phyloP scores from a whole-genome alignment of 2,888 invertebrate genomes.

The Xestobium rufovillosum region DNA sequence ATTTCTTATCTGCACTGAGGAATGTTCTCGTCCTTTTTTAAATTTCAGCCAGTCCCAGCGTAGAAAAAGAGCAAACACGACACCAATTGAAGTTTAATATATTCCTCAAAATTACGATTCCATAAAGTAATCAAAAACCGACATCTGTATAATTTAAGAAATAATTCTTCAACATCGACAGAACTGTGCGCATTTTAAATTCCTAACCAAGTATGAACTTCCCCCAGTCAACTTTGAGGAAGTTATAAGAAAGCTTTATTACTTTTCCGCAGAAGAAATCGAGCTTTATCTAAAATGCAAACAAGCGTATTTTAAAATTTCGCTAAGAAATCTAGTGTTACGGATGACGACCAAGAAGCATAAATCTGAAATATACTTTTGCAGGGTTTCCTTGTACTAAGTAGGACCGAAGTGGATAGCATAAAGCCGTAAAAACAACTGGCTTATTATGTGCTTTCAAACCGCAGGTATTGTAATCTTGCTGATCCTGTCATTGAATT shows the following conservation, averaged over 20 bases:
- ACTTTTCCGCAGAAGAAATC: slow-evolving; percentile 29
- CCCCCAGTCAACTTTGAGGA: slow-evolving; percentile 26
- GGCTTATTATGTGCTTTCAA: no score
- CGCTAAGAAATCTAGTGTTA: slow-evolving; percentile 14
- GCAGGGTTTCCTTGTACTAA: neutral
- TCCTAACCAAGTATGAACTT: slow-evolving; percentile 26
- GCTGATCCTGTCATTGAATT: no score
- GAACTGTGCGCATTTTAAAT: slow-evolving; percentile 26
- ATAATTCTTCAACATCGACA: slow-evolving; percentile 30
- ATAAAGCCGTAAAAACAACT: no score
- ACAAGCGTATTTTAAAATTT: slow-evolving; percentile 29
- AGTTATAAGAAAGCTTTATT: slow-evolving; percentile 33
- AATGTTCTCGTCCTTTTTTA: neutral
- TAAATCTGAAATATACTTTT: slow-evolving; percentile 3
- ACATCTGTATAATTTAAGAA: slow-evolving; percentile 33
- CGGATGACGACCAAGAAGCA: neutral
- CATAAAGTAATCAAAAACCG: slow-evolving; percentile 28
- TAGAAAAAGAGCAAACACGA: slow-evolving; percentile 5
- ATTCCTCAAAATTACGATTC: slow-evolving; percentile 23
- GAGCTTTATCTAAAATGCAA: slow-evolving; percentile 34
- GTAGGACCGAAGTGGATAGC: no score
- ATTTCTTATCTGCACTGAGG: neutral
- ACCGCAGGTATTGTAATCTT: no score
- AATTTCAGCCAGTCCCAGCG: neutral
- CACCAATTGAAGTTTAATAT: slow-evolving; percentile 8